Evolutionary conservation across 2,113 vertebrate species (phyloP), one percentile per base, ranked within the genome.

Genomic region (Epinephelus moara): DNA sequence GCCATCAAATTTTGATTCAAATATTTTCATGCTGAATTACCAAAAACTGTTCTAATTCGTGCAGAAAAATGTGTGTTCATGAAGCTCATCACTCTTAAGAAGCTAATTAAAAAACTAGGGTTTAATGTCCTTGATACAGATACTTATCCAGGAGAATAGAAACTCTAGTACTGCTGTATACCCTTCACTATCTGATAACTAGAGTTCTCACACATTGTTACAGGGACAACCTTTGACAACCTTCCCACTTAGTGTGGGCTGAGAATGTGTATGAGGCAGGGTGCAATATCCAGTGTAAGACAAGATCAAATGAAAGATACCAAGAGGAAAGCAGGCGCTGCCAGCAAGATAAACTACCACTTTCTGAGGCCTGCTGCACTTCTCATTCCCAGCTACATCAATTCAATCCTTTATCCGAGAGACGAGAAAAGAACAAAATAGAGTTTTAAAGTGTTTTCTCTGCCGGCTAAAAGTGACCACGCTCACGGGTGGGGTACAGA

Each of bases 311-410:
- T 67, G 75, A 61, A 75, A 33, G 87, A 88, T 86, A 69, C 49
- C 13, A 66, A 80, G 75, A 62, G 57, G 59, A 73, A 68, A 76
- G 70, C 63, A 67, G 55, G 56, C 45, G 23, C 83, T 80, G 75
- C 55, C 81, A 80, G 62, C 61, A 79, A 90, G 86, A 92, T 85
- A 78, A 88, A 89, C n/a, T 18, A 64, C 70, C 79, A n/a, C 62
- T 79, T 37, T 62, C 73, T 62, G 70, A 73, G 42, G 80, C 59
- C 53, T 1, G 33, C 83, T 81, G 87, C 66, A 70, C 78, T 89
- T 77, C 59, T 71, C 57, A 27, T 55, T 72, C 66, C 30, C 71
- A 49, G 60, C 66, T 64, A 67, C 77, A 78, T 78, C 64, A 70
- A 60, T 57, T 80, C 78, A 85, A 19, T 5, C 23, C 69, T 84